phyloP scores from a whole-genome alignment of 1,140 invertebrate species.

The Tetragonula clypearis region DNA sequence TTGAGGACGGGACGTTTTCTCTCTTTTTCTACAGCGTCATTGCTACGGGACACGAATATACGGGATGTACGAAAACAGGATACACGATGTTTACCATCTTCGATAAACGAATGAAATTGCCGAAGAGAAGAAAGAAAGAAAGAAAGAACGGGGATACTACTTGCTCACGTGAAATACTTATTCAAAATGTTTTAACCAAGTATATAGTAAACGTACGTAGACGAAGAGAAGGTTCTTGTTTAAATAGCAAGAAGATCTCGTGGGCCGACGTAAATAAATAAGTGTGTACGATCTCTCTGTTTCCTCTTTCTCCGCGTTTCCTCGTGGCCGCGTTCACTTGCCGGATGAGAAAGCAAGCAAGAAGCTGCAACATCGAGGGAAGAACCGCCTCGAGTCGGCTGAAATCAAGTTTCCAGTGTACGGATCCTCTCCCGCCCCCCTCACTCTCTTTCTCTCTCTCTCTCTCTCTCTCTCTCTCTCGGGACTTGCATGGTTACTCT shows the following conservation, averaged over 20 bases:
- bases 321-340: constrained; percentile 23
- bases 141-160: no score
- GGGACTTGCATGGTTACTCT: neutral
- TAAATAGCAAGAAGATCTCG: constrained; percentile 61
- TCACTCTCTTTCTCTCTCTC: neutral
- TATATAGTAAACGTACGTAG: neutral
- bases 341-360: neutral
- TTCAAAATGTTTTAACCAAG: neutral
- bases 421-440: constrained; percentile 12
- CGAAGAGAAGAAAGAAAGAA: no score
- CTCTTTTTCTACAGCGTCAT: no score
- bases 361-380: neutral
- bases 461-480: neutral
- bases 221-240: constrained; percentile 37
- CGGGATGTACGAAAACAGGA: no score
- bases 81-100: no score
- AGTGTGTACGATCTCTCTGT: constrained; percentile 32
- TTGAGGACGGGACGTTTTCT: no score
- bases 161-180: neutral
- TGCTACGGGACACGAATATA: no score
- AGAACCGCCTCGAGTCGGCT: constrained; percentile 10
- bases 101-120: no score
- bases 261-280: constrained; percentile 63
- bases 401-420: constrained; percentile 46
- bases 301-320: constrained; percentile 6